phyloP scores from a whole-genome alignment of 2,113 vertebrate genomes.

The Tyrannus savana region DNA sequence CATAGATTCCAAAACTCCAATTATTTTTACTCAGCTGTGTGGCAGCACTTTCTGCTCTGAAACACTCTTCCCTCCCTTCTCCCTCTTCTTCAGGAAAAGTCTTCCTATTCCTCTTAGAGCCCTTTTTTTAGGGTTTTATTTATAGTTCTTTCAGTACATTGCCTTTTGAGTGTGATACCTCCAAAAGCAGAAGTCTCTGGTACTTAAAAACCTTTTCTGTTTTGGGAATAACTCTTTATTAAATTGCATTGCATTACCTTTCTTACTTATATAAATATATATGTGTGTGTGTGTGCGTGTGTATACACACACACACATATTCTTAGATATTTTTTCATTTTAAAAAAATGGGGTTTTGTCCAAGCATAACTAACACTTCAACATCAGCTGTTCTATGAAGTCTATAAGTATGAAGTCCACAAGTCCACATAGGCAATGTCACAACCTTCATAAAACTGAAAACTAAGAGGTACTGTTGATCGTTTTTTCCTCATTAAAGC shows the following conservation, averaged over 20 bases:
- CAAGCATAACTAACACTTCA: background rate
- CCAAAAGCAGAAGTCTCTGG: constrained; percentile 1
- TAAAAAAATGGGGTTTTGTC: background rate
- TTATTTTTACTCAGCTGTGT: constrained; percentile 67
- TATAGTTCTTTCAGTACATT: constrained; percentile 24
- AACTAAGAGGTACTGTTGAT: background rate
- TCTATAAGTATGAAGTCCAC: background rate
- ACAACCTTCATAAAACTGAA: background rate
- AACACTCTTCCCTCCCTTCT: constrained; percentile 12
- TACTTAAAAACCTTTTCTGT: background rate
- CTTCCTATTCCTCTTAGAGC: constrained; percentile 10
- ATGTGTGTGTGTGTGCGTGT: too few species aligned
- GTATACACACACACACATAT: background rate
- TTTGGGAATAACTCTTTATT: constrained; percentile 16
- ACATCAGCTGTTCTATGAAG: background rate
- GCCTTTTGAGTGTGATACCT: constrained; percentile 6
- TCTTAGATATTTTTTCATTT: background rate
- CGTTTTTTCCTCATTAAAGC: background rate
- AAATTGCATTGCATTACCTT: background rate
- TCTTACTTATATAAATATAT: background rate
- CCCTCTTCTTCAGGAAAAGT: constrained; percentile 28
- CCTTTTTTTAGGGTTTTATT: constrained; percentile 3
- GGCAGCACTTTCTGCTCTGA: background rate
- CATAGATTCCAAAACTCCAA: constrained; percentile 22
- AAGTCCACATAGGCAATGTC: background rate